phyloP scores from a whole-genome alignment of 2,113 vertebrate species.

The crab-eating macaque (Macaca fascicularis) region DNA sequence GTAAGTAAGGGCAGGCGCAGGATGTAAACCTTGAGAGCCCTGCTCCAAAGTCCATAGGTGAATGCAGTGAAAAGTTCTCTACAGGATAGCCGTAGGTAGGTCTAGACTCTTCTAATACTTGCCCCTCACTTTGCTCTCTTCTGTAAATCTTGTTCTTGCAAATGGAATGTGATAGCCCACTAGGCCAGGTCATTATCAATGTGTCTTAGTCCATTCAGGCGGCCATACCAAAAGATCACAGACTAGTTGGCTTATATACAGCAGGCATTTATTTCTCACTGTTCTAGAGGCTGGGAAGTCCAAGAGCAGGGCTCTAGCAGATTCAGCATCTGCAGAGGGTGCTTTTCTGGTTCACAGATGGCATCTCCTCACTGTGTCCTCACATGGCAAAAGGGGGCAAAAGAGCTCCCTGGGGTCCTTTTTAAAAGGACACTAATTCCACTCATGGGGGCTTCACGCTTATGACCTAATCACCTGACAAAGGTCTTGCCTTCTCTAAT shows the following conservation, averaged over 20 bases:
- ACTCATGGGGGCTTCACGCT: not conserved
- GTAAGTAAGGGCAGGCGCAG: not conserved
- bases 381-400: not conserved
- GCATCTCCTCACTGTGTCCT: not conserved
- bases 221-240: not conserved
- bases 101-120: not conserved
- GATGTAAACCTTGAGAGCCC: not conserved
- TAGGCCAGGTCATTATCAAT: not conserved
- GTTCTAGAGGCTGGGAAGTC: not conserved
- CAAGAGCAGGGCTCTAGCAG: not conserved
- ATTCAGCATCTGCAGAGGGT: not conserved
- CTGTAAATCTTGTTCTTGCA: not conserved
- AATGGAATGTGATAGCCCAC: not conserved
- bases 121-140: not conserved
- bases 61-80: not conserved
- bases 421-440: not conserved
- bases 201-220: not conserved
- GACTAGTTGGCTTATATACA: not conserved
- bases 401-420: not conserved
- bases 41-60: not conserved
- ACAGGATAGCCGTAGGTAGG: not conserved
- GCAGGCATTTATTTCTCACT: not conserved
- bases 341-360: not conserved
- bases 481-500: not conserved
- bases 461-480: not conserved